Evolutionary conservation across 2,888 invertebrate genomes (phyloP).

Genomic region (Lymantria monacha): DNA sequence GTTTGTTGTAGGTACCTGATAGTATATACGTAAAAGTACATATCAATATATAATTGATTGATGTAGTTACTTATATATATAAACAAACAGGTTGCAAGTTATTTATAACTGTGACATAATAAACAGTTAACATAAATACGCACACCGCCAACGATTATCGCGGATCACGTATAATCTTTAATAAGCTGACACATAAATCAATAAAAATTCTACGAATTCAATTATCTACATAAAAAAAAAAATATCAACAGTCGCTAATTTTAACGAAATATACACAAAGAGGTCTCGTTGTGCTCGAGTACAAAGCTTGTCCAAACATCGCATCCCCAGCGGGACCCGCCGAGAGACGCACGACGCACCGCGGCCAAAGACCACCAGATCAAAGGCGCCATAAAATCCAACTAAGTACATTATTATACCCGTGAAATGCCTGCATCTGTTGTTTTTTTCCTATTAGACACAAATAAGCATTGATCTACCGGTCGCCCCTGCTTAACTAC

Average conservation of each 20-base stretch:
- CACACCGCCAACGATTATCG: no score
- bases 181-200: no score
- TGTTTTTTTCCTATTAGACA: slow-evolving; percentile 78
- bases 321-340: slow-evolving; percentile 14
- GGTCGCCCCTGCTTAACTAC: slow-evolving; percentile 50
- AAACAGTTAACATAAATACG: no score
- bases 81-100: no score
- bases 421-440: slow-evolving; percentile 81
- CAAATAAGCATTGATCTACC: slow-evolving; percentile 75
- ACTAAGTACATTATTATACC: slow-evolving; percentile 79
- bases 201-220: no score
- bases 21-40: no score
- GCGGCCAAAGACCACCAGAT: slow-evolving; percentile 55
- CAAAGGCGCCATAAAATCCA: slow-evolving; percentile 75
- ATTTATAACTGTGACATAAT: no score
- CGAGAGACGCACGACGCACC: slow-evolving; percentile 8
- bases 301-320: slow-evolving; percentile 24
- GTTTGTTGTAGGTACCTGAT: no score
- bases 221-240: no score
- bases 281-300: slow-evolving; percentile 1
- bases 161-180: no score
- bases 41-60: no score
- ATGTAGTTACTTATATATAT: no score
- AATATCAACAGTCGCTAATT: slow-evolving; percentile 6
- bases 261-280: neutral